phyloP scores from a whole-genome alignment of 2,797 vertebrate species.

The Pseudochromis fuscus region DNA sequence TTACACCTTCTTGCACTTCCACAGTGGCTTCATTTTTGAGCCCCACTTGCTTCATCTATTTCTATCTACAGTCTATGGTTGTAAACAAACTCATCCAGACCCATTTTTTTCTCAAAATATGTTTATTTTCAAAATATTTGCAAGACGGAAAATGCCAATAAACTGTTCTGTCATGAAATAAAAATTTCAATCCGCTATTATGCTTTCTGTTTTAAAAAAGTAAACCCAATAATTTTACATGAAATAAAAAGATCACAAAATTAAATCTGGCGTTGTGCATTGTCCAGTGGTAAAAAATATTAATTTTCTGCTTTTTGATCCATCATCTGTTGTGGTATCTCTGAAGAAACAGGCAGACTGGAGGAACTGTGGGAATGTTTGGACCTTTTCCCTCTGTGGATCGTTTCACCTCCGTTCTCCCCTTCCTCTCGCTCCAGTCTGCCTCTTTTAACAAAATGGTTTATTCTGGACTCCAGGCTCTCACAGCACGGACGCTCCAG shows the following conservation, averaged over 20 bases:
- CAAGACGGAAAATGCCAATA: constrained; percentile 2
- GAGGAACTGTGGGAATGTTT: constrained; percentile 71
- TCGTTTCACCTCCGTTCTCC: constrained; percentile 73
- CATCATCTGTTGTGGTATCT: constrained; percentile 20
- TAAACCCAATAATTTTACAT: no score
- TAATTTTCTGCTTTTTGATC: constrained; percentile 41
- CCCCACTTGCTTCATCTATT: no score
- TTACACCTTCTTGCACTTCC: no score
- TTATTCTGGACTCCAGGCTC: constrained; percentile 92
- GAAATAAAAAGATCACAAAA: no score
- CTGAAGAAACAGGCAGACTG: constrained; percentile 18
- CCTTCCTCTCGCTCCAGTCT: constrained; percentile 80
- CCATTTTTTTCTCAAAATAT: neutral
- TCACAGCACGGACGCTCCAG: constrained; percentile 92
- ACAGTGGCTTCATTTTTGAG: no score
- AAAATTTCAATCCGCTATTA: neutral
- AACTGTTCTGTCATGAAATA: neutral
- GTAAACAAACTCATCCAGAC: neutral
- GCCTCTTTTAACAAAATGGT: constrained; percentile 92
- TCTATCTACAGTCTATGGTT: no score
- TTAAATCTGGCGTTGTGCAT: constrained; percentile 5
- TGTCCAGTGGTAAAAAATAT: constrained; percentile 15
- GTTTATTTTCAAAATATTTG: constrained; percentile 59
- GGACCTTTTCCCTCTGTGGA: constrained; percentile 83
- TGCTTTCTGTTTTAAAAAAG: neutral